Evolutionary conservation across 2,797 vertebrate species (phyloP), one percentile per base, ranked within the genome.

Genomic region (Myoxocephalus aenaeus): DNA sequence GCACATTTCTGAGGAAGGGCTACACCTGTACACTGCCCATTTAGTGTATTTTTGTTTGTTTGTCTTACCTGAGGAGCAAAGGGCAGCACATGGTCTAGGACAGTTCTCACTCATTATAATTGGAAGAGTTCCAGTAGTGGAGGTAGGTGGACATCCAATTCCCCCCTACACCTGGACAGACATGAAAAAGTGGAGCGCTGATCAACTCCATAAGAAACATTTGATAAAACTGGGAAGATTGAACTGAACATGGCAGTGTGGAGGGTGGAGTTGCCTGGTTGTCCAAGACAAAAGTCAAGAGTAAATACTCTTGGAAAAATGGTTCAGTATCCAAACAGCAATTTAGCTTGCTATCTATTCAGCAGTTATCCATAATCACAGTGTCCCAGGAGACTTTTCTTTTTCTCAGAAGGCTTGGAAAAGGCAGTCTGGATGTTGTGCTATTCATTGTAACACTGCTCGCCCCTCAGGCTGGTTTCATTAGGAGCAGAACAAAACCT

Each of bases 61-160:
- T 32, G 7, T 63, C 72, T 85, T 25, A 97, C 97, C 96, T 94
- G 96, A 94, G 57, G 94, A 95, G 79, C 96, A 97, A 93, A 97
- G 96, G 15, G 90, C 93, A 11, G 89, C 87, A 22, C 91, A 95
- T 0, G 95, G 96, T 76, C 94, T 94, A 38, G 95, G 95, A 90
- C 96, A 97, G 65, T 86, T 90, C 14, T 85, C 90, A 20, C 87
- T 92, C 95, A 96, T 96, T 83, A 93, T 93, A n/a, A 92, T 75
- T 0, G 96, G 96, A 15, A 97, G 88, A 70, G 95, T 89, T n/a
- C 96, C 96, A 25, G 97, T 96, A 94, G 73, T 97, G 96, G 56
- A 98, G 95, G 89, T 94, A 96, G n/a, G 96, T 97, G 36, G 97
- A 97, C 90, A 97, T 96, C 62, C 97, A 94, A 77, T 97, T 98